Evolutionary conservation across 2,888 invertebrate genomes (phyloP), one percentile per base, ranked within the genome.

Genomic region (Heliconius sara): DNA sequence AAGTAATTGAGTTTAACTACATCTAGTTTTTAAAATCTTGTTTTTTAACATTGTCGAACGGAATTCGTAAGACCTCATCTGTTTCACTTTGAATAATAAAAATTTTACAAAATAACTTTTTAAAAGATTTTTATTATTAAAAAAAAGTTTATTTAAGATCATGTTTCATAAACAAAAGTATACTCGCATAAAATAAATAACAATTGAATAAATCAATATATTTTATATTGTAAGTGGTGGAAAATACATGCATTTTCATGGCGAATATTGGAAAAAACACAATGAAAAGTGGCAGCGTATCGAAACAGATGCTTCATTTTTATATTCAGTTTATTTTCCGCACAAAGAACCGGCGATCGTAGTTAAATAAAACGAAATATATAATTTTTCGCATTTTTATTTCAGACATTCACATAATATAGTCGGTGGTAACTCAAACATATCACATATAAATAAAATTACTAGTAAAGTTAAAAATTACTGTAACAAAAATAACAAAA

Each of bases 391-490:
- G 77, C 76, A 75, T 80, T 79, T 87, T 85, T 87, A 86, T 85
- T 87, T 85, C 80, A 85, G 83, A 84, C 84, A 83, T 84, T 83
- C 83, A 81, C 83, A 85, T 83, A 84, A 85, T 83, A 84, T 83
- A 84, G 80, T 84, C 82, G 83, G 83, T 83, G 89, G 88, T 91
- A 92, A 91, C 91, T 88, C 83, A 90, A 88, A 80, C 79, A 86
- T 89, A 86, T 87, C 85, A 87, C 85, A 86, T 79, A 16, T 80
- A 79, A 81, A 81, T 67, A 80, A 83, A 86, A 77, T 80, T 25
- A 68, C 57, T n/a, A 68, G 66, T 72, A 57, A 82, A 86, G 83
- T 84, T 85, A 84, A 84, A 81, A 83, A 83, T 84, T 79, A 81
- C 74, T 75, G 83, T 80, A 86, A 85, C 84, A 85, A 83, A 80